phyloP scores from a whole-genome alignment of 2,113 vertebrate species.

The Gnathonemus longibarbis region DNA sequence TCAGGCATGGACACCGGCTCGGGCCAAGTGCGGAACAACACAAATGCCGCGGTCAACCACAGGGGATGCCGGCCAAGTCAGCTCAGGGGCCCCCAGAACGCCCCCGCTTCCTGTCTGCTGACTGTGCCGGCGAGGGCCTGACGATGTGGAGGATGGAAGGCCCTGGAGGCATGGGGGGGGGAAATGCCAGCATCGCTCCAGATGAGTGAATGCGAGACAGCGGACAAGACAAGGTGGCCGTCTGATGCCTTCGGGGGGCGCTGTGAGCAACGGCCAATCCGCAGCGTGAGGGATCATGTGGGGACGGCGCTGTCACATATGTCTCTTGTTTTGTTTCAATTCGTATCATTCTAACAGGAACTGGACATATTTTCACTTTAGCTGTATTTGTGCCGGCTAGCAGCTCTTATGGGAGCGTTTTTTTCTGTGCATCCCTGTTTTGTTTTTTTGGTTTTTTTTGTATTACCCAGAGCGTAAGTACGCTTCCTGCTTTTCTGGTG shows the following conservation, averaged over 20 bases:
- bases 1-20: background rate
- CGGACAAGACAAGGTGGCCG: background rate
- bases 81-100: background rate
- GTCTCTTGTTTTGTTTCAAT: background rate
- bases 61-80: slow-evolving; percentile 33
- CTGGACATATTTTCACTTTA: background rate
- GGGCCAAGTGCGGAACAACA: background rate
- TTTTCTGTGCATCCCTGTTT: too few species aligned
- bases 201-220: background rate
- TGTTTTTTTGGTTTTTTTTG: background rate
- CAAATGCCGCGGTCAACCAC: slow-evolving; percentile 21
- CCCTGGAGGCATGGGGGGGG: background rate
- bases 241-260: background rate
- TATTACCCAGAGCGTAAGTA: background rate
- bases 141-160: slow-evolving; percentile 17
- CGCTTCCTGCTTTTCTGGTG: background rate
- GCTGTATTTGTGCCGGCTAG: background rate
- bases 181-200: background rate
- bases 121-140: slow-evolving; percentile 35
- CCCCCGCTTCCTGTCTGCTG: slow-evolving; percentile 28
- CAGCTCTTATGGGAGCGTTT: background rate
- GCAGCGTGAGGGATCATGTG: background rate
- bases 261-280: background rate
- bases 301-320: background rate
- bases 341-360: background rate